These are phyloP conservation scores for Acronicta alni DNA, from an alignment of 2,888 invertebrate genomes.

Conservation along the genomic window DNA sequence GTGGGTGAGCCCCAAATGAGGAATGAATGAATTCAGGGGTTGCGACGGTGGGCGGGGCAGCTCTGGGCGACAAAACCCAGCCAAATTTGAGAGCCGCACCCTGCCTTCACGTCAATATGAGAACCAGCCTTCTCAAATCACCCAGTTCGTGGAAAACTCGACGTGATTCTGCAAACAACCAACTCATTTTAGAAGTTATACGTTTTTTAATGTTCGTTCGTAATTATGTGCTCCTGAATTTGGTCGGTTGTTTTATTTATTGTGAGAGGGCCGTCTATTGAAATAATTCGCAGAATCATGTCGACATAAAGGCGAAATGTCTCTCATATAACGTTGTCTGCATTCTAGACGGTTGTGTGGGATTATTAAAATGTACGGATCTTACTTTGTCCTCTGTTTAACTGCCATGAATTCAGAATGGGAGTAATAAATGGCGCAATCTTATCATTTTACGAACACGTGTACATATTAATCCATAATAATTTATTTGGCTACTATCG, in stretches of 20 bases:
- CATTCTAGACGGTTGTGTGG: slow-evolving; percentile 22
- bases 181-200: slow-evolving; percentile 44
- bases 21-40: slow-evolving; percentile 85
- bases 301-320: slow-evolving; percentile 51
- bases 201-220: slow-evolving; percentile 15
- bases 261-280: slow-evolving; percentile 55
- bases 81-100: slow-evolving; percentile 60
- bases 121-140: slow-evolving; percentile 51
- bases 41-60: slow-evolving; percentile 80
- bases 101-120: slow-evolving; percentile 22
- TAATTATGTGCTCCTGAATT: slow-evolving; percentile 43
- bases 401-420: neutral
- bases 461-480: no score
- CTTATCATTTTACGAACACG: no score
- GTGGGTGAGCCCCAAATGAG: slow-evolving; percentile 63
- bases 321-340: slow-evolving; percentile 21
- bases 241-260: slow-evolving; percentile 57
- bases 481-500: no score
- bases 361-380: slow-evolving; percentile 29
- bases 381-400: neutral
- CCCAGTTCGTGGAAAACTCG: slow-evolving; percentile 73
- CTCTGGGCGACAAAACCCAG: slow-evolving; percentile 60
- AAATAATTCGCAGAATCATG: slow-evolving; percentile 62
- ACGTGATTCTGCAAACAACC: slow-evolving; percentile 64
- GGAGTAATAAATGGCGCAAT: neutral